Evolutionary conservation across 2,888 invertebrate species (phyloP).

Genomic region (Lasiommata megera): DNA sequence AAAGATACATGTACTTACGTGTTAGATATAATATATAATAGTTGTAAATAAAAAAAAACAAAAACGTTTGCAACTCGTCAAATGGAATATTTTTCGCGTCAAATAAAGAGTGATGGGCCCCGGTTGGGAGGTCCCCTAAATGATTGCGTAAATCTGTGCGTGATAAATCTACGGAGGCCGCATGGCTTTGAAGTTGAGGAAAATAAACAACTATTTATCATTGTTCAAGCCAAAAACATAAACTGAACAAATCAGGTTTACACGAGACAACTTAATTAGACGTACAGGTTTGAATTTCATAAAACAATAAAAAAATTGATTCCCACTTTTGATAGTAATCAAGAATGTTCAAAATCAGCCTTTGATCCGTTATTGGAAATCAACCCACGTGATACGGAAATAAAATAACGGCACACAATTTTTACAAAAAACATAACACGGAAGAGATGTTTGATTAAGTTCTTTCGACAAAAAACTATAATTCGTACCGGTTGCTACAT

Average conservation of each 20-base stretch:
- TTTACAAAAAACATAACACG: constrained; percentile 1
- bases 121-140: background rate
- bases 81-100: background rate
- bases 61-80: background rate
- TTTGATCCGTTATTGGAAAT: background rate
- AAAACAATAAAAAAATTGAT: background rate
- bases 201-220: constrained; percentile 8
- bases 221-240: background rate
- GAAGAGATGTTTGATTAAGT: background rate
- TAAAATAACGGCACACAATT: constrained; percentile 1
- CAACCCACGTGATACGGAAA: constrained; percentile 1
- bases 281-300: background rate
- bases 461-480: constrained; percentile 1
- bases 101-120: background rate
- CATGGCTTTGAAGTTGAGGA: constrained; percentile 4
- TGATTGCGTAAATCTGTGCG: constrained; percentile 7
- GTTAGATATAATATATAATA: too few species aligned
- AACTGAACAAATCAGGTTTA: constrained; percentile 9
- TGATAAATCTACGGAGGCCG: background rate
- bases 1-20: background rate
- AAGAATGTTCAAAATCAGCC: background rate
- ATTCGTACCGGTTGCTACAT: background rate
- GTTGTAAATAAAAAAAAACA: too few species aligned
- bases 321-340: too few species aligned
- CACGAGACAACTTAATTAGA: background rate